Conservation (phyloP, 2,888 invertebrate species). For the Pollenia griseotomentosa region DNA sequence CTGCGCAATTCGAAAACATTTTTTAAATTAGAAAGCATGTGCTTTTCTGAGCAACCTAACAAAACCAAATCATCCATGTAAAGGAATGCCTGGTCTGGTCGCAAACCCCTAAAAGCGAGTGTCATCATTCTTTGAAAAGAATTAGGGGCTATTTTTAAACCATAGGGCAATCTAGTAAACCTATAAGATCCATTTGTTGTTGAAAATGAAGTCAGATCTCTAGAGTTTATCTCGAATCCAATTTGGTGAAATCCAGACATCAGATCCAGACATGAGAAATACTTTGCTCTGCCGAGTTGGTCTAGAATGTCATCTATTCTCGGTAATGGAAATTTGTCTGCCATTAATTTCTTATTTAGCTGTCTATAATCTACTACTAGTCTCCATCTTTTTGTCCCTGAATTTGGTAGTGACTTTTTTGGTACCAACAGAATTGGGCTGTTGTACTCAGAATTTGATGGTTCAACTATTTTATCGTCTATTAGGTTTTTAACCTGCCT, state of each 20-base stretch:
- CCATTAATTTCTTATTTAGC: slow-evolving; percentile 38
- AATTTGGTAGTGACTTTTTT: not conserved
- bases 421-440: slow-evolving; percentile 15
- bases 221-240: slow-evolving; percentile 32
- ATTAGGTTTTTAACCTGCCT: slow-evolving; percentile 51
- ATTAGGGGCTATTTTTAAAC: not conserved
- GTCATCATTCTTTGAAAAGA: not conserved
- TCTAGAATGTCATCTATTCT: slow-evolving; percentile 50
- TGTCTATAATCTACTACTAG: slow-evolving; percentile 19
- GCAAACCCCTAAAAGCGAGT: no score
- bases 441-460: slow-evolving; percentile 22
- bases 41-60: no score
- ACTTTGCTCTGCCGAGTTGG: slow-evolving; percentile 36
- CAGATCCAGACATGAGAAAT: slow-evolving; percentile 46
- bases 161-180: slow-evolving; percentile 1
- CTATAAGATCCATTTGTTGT: slow-evolving; percentile 25
- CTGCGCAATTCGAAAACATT: no score
- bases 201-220: slow-evolving; percentile 43
- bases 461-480: slow-evolving; percentile 25
- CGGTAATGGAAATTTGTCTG: slow-evolving; percentile 43
- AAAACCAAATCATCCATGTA: no score
- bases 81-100: no score
- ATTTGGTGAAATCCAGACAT: slow-evolving; percentile 52
- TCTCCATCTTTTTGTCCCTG: slow-evolving; percentile 46
- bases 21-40: no score